These are phyloP conservation scores for Scopus umbretta DNA, from an alignment of 2,113 vertebrate genomes.

Conservation along the genomic window DNA sequence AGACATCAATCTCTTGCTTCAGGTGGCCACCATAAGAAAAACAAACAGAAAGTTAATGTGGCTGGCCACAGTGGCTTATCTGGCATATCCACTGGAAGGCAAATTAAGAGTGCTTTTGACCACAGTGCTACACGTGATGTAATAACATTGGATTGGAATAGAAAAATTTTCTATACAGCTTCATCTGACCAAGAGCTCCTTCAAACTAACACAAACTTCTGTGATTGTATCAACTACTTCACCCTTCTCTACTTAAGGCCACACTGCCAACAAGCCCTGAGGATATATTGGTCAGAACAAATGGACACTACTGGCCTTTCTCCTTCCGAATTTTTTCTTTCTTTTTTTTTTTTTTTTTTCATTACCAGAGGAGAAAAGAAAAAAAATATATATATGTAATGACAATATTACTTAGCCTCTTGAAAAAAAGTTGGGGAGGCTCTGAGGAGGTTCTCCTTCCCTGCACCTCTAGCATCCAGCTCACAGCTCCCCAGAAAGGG, in stretches of 20 bases:
- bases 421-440: not conserved
- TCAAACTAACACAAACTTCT: not conserved
- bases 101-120: not conserved
- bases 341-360: not conserved
- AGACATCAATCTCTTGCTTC: slow-evolving; percentile 1
- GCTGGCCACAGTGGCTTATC: not conserved
- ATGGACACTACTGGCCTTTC: not conserved
- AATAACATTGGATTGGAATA: not conserved
- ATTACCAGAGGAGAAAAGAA: not conserved
- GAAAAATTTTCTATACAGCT: not conserved
- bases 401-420: not conserved
- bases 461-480: not conserved
- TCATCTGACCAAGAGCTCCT: not conserved
- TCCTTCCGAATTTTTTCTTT: not conserved
- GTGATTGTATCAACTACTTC: not conserved
- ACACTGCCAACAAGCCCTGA: fast-evolving
- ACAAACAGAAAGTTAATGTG: not conserved
- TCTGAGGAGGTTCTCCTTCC: not conserved
- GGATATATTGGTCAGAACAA: not conserved
- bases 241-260: not conserved
- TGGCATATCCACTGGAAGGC: not conserved
- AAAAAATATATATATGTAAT: not conserved
- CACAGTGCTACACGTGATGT: not conserved
- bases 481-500: not conserved
- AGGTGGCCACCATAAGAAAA: not conserved